phyloP scores from a whole-genome alignment of 2,797 vertebrate species.

The Rhynchotus rufescens region DNA sequence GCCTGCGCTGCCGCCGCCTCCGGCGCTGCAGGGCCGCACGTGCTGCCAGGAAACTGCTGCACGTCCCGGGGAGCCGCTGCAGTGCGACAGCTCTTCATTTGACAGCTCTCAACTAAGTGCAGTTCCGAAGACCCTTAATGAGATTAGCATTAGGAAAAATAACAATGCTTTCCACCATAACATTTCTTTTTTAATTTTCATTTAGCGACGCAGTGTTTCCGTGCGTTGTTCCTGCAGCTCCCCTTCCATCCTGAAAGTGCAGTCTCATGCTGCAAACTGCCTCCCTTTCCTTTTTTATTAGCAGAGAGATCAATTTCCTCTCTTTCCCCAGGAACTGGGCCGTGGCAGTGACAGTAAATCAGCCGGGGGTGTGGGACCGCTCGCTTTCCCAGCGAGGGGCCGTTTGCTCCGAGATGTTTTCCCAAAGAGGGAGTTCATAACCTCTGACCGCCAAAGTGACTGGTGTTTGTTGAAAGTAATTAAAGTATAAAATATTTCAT shows the following conservation, averaged over 20 bases:
- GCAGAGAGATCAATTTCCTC: not conserved
- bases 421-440: not conserved
- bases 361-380: rapidly evolving
- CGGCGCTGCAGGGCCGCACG: not conserved
- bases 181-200: not conserved
- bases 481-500: not conserved
- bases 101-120: not conserved
- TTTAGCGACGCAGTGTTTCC: not conserved
- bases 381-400: rapidly evolving
- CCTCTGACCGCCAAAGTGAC: not conserved
- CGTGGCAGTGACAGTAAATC: not conserved
- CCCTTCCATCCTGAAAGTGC: not conserved
- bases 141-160: not conserved
- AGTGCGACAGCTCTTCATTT: not conserved
- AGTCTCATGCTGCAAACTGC: not conserved
- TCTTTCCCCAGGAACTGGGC: rapidly evolving
- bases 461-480: not conserved
- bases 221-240: not conserved
- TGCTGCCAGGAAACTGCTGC: not conserved
- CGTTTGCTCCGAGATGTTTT: not conserved
- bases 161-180: not conserved
- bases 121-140: not conserved
- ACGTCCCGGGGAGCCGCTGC: rapidly evolving
- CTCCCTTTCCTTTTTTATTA: not conserved
- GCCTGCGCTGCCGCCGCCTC: not conserved